Evolutionary conservation across 1,140 invertebrate species (phyloP).

Genomic region (Bombus waltoni): DNA sequence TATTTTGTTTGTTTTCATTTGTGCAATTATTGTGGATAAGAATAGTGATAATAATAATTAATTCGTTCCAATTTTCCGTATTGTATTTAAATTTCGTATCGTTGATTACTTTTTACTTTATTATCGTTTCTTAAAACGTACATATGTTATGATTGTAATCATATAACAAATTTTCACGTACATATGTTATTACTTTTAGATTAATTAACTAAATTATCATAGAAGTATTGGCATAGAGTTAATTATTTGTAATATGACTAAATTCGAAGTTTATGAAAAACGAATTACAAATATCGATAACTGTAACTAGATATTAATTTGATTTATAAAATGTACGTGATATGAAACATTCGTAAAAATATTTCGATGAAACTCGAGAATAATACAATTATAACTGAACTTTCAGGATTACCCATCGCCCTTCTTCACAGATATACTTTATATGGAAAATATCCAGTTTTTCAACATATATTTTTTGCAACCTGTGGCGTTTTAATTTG

Average conservation of each 20-base stretch:
- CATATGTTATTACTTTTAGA: not conserved
- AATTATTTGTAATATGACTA: not conserved
- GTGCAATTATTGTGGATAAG: not conserved
- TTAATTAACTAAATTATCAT: too few species aligned
- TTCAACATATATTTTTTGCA: slow-evolving; percentile 91
- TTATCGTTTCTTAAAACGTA: not conserved
- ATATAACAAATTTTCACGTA: not conserved
- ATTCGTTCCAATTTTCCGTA: too few species aligned
- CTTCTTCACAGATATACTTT: slow-evolving; percentile 86
- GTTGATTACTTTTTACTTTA: not conserved
- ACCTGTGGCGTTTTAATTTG: slow-evolving; percentile 87
- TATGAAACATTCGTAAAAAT: not conserved
- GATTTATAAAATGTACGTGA: not conserved
- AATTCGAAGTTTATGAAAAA: not conserved
- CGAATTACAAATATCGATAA: not conserved
- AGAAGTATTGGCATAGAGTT: too few species aligned
- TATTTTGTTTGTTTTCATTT: not conserved
- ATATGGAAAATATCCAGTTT: slow-evolving; percentile 81
- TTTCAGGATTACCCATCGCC: slow-evolving; percentile 91
- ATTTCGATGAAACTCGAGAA: not conserved
- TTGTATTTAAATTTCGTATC: not conserved
- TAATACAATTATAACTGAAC: slow-evolving; percentile 11
- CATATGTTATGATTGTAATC: not conserved
- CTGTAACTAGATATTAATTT: not conserved
- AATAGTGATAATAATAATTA: not conserved